Percentiles rank a stretch among this genome's conserved stretches.
Conservation (phyloP, 2,797 vertebrate species). For the Poeciliopsis gracilis region DNA sequence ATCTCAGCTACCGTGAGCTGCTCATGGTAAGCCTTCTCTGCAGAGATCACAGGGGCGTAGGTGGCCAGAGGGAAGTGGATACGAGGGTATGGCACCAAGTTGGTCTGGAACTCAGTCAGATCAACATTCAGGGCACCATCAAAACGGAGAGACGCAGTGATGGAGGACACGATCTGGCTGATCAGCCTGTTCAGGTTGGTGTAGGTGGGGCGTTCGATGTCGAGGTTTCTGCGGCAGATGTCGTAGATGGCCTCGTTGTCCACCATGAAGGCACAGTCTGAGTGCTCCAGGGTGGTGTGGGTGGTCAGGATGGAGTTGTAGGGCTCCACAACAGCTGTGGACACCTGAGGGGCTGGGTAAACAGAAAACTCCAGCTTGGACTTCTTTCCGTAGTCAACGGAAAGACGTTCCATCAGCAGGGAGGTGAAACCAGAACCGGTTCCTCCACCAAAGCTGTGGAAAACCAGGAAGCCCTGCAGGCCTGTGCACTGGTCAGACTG, state of each 20-base stretch:
- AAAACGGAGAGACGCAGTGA: slow-evolving; percentile 82
- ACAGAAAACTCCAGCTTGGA: slow-evolving; percentile 62
- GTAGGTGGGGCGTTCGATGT: slow-evolving; percentile 78
- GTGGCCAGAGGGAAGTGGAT: slow-evolving; percentile 49
- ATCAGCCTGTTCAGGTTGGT: slow-evolving; percentile 85
- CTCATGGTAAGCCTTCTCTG: slow-evolving; percentile 65
- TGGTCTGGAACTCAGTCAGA: slow-evolving; percentile 86
- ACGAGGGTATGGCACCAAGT: slow-evolving; percentile 78
- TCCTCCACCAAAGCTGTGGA: slow-evolving; percentile 59
- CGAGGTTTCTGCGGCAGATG: slow-evolving; percentile 65
- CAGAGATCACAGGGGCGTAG: slow-evolving; percentile 41
- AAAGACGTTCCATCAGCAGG: slow-evolving; percentile 69
- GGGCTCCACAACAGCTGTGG: slow-evolving; percentile 64
- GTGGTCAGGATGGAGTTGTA: slow-evolving; percentile 71
- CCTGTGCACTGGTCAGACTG: slow-evolving; percentile 76
- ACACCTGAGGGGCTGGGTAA: slow-evolving; percentile 67
- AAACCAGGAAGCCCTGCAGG: slow-evolving; percentile 71
- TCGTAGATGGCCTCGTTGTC: slow-evolving; percentile 71
- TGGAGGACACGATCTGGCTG: slow-evolving; percentile 83
- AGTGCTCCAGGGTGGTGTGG: slow-evolving; percentile 72
- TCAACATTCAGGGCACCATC: slow-evolving; percentile 87
- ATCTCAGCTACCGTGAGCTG: slow-evolving; percentile 74
- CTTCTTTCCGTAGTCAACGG: slow-evolving; percentile 78
- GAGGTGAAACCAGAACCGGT: slow-evolving; percentile 68
- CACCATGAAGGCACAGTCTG: slow-evolving; percentile 68